Evolutionary conservation across 2,888 invertebrate species (phyloP).

Genomic region (Holacanthella duospinosa): DNA sequence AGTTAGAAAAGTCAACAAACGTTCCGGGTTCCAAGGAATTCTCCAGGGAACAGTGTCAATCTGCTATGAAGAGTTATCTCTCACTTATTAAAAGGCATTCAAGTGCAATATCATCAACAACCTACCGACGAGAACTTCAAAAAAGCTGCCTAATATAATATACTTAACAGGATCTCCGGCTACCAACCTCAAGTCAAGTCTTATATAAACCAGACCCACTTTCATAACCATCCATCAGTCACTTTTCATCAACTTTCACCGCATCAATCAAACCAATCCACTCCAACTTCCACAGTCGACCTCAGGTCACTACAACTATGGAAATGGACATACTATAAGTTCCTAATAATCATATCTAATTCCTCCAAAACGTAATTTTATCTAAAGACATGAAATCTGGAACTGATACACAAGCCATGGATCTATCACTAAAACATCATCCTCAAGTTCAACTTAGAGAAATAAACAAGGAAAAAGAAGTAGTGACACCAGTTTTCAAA

Average conservation of each 20-base stretch:
- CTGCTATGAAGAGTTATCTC: conserved; percentile 27
- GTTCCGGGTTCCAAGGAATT: conserved; percentile 17
- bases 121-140: background rate
- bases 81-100: conserved; percentile 23
- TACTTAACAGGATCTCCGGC: background rate
- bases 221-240: background rate
- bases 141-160: background rate
- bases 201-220: background rate
- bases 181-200: background rate
- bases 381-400: no score
- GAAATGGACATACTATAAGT: no score
- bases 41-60: conserved; percentile 23
- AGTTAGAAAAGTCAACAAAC: conserved; percentile 26
- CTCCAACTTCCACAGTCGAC: background rate
- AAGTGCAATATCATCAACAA: conserved; percentile 6
- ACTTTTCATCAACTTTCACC: background rate
- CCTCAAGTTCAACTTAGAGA: no score
- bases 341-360: no score
- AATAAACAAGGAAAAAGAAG: no score
- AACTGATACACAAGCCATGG: background rate
- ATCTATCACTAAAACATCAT: background rate
- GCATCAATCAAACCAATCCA: background rate
- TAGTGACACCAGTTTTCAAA: conserved; percentile 18
- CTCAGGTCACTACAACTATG: background rate
- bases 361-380: no score